These are phyloP conservation scores for Xylocopa sonorina DNA, from an alignment of 1,140 invertebrate species.

Conservation along the genomic window DNA sequence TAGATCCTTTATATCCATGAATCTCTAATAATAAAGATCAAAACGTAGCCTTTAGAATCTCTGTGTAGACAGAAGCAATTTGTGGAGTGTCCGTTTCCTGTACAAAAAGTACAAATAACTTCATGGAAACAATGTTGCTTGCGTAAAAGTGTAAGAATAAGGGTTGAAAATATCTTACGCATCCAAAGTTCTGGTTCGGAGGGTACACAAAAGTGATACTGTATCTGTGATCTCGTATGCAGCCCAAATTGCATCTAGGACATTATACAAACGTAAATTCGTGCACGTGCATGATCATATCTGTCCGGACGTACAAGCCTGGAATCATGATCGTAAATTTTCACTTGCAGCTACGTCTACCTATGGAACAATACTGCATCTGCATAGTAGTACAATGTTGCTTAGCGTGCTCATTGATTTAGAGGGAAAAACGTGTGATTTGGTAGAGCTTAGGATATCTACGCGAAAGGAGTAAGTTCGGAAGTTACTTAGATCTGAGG, in stretches of 20 bases:
- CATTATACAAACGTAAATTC: constrained; percentile 27
- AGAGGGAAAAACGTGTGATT: too few relatives aligned
- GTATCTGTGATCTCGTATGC: constrained; percentile 13
- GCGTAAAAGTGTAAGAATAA: neutral
- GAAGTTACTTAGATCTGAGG: too few relatives aligned
- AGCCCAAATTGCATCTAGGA: neutral
- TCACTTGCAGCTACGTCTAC: neutral
- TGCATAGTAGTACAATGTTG: neutral
- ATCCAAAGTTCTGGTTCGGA: neutral
- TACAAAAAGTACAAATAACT: neutral
- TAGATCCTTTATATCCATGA: too few relatives aligned
- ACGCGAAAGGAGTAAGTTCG: too few relatives aligned
- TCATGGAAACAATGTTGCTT: neutral
- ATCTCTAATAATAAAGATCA: too few relatives aligned
- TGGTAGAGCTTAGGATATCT: neutral
- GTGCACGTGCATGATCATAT: constrained; percentile 22
- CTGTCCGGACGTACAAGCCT: neutral
- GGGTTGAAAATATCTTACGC: neutral
- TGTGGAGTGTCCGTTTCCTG: neutral
- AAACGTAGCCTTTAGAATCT: too few relatives aligned
- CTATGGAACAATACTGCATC: neutral
- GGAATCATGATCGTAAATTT: constrained; percentile 1
- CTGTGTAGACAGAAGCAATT: neutral
- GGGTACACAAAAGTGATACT: neutral
- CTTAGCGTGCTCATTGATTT: neutral